Percentiles rank a stretch among this genome's conserved stretches.
phyloP scores from a whole-genome alignment of 2,797 vertebrate genomes.

The Gallinago solitaria region DNA sequence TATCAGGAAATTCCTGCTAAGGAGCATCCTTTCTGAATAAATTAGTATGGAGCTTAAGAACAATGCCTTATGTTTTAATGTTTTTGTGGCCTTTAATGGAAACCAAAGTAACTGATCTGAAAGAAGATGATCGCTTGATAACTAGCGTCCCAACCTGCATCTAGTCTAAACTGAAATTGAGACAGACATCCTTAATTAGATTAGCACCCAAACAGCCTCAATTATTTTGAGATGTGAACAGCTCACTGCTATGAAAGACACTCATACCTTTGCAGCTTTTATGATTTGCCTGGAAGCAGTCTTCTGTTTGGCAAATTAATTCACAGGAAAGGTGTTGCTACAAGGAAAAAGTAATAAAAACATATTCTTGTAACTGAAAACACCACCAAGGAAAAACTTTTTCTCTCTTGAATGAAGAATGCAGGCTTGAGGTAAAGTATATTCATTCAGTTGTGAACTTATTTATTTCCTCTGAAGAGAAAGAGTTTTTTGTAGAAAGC shows the following conservation, averaged over 20 bases:
- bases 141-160: neutral
- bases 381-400: neutral
- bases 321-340: neutral
- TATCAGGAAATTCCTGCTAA: neutral
- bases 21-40: neutral
- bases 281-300: neutral
- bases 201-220: neutral
- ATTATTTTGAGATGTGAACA: neutral
- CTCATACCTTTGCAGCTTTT: neutral
- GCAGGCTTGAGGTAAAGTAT: neutral
- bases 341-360: neutral
- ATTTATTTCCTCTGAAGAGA: neutral
- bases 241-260: neutral
- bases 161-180: neutral
- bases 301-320: neutral
- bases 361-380: neutral
- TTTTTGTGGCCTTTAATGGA: neutral
- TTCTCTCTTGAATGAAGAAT: neutral
- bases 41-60: neutral
- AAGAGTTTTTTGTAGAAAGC: neutral
- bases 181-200: neutral
- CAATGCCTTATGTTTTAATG: neutral
- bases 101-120: neutral
- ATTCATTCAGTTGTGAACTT: neutral
- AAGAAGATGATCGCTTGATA: neutral